These are phyloP conservation scores for Melospiza georgiana DNA, from an alignment of 2,113 vertebrate genomes.

Conservation along the genomic window DNA sequence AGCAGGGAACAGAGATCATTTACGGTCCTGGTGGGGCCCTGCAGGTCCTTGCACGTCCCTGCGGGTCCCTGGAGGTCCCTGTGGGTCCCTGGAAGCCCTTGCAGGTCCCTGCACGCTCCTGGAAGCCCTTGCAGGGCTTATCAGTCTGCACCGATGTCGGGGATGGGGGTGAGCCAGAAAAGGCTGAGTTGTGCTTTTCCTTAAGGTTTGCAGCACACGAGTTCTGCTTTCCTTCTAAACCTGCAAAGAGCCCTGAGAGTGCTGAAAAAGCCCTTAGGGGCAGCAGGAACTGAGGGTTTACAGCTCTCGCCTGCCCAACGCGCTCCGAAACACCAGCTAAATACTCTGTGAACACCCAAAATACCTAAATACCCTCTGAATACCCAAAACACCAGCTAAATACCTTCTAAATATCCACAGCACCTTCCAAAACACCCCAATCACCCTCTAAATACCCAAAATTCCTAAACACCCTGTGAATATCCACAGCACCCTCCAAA, in stretches of 20 bases:
- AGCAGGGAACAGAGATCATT: accelerated
- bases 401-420: too few species aligned
- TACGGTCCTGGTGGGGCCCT: too few species aligned
- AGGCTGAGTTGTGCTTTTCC: neutral
- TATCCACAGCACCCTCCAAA: too few species aligned
- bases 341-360: too few species aligned
- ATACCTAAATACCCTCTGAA: too few species aligned
- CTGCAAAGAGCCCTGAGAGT: neutral
- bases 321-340: neutral
- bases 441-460: too few species aligned
- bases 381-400: neutral
- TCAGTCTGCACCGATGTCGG: accelerated
- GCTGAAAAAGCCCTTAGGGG: neutral
- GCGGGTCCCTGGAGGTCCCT: too few species aligned
- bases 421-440: accelerated
- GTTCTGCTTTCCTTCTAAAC: neutral
- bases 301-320: neutral
- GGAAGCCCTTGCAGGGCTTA: too few species aligned
- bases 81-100: too few species aligned
- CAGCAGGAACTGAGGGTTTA: neutral
- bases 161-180: neutral
- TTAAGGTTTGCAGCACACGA: neutral
- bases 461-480: neutral
- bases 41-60: too few species aligned
- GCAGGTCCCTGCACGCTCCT: too few species aligned